These are phyloP conservation scores for Acanthaster planci DNA, from an alignment of 35 echinoderm and acorn worm genomes.

Conservation along the genomic window DNA sequence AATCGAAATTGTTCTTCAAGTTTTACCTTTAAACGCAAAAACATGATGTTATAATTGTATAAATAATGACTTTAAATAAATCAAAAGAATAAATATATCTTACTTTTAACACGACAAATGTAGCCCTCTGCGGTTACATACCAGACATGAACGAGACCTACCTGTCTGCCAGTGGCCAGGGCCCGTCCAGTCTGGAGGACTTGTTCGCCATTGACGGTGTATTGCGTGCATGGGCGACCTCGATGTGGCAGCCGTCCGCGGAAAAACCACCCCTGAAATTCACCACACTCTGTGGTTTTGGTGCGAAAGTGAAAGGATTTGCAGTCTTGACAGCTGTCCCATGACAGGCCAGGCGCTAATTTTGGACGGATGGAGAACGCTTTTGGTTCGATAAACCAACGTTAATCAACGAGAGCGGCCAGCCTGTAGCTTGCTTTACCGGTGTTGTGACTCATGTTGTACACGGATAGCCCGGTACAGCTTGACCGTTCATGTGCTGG, in stretches of 20 bases:
- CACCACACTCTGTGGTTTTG: slow-evolving; percentile 28
- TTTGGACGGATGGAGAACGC: neutral
- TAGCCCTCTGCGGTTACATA: slow-evolving; percentile 47
- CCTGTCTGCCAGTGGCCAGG: slow-evolving; percentile 75
- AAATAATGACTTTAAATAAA: too few relatives aligned
- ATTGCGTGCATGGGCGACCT: slow-evolving; percentile 9
- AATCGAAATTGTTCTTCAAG: too few relatives aligned
- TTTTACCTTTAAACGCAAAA: neutral
- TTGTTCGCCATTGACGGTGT: slow-evolving; percentile 28
- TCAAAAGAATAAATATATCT: too few relatives aligned
- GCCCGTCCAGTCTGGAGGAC: slow-evolving; percentile 61
- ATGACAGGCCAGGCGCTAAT: slow-evolving; percentile 19
- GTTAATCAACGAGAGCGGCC: neutral
- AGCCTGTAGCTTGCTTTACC: neutral
- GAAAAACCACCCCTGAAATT: slow-evolving; percentile 15
- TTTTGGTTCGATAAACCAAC: neutral
- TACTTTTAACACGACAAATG: too few relatives aligned
- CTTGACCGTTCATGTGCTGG: too few relatives aligned
- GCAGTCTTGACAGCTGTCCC: slow-evolving; percentile 15
- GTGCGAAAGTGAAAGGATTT: slow-evolving; percentile 15
- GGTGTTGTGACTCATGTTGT: neutral
- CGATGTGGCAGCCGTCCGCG: neutral
- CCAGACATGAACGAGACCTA: slow-evolving; percentile 44
- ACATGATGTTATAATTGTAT: neutral
- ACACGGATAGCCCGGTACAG: neutral